Percentiles rank a stretch among this genome's conserved stretches.
Conservation (phyloP, 2,888 invertebrate genomes). For the Ethmia dodecea region DNA sequence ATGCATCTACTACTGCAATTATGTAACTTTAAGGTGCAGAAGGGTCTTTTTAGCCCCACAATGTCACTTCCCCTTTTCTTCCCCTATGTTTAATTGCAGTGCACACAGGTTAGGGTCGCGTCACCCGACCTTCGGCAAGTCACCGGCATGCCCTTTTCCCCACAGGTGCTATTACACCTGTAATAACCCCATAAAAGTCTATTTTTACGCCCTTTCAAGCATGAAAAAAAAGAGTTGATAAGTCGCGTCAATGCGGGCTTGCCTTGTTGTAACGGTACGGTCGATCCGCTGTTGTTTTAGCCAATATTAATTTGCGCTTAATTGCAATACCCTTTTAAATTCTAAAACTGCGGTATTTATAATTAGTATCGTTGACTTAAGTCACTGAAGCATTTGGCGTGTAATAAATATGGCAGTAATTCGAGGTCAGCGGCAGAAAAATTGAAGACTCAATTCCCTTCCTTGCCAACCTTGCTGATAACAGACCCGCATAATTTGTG, state of each 20-base stretch:
- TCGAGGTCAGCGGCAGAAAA: no score
- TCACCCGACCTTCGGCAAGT: slow-evolving; percentile 36
- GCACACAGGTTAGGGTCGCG: slow-evolving; percentile 31
- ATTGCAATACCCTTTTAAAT: no score
- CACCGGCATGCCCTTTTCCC: slow-evolving; percentile 33
- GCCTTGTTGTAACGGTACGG: slow-evolving; percentile 30
- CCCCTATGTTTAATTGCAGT: slow-evolving; percentile 19
- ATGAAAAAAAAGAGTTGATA: slow-evolving; percentile 19
- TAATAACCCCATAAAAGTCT: slow-evolving; percentile 38
- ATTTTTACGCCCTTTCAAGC: slow-evolving; percentile 31
- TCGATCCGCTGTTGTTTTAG: slow-evolving; percentile 19
- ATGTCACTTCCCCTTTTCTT: slow-evolving; percentile 1
- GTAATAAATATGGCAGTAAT: no score
- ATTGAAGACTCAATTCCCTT: no score
- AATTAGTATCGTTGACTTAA: no score
- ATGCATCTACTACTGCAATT: no score
- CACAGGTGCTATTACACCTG: slow-evolving; percentile 65
- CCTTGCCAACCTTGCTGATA: no score
- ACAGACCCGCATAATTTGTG: no score
- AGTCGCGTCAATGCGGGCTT: slow-evolving; percentile 24
- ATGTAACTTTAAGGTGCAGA: neutral
- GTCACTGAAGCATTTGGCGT: no score
- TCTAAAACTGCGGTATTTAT: no score
- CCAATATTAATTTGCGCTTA: no score
- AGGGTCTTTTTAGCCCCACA: slow-evolving; percentile 1